Base-by-base conservation (phyloP, 2,113 vertebrate genomes). In the Cochlearius cochlearius region DNA sequence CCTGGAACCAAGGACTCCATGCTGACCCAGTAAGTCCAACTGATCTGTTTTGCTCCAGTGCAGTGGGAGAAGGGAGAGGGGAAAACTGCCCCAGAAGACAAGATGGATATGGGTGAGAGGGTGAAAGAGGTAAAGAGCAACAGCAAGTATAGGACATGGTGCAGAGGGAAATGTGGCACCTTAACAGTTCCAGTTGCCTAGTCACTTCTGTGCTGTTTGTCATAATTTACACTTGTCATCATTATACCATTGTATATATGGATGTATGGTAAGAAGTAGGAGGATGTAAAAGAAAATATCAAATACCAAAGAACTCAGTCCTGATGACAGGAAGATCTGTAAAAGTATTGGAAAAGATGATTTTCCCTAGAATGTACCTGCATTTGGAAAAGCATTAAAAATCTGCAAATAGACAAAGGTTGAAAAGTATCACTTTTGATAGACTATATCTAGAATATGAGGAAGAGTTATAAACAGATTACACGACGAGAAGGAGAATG, bases 121-220 rank as follows among this genome's bases (percentile, higher is more conserved):
- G 18, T 75, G 25, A 5, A 63, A 17, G 21, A 80, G 34, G 29
- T 15, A 64, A 94, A 47, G 30, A 38, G 12, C 8, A 77, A 50
- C 7, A 76, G 19, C 29, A 64, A 68, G 3, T 52, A 56, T 8
- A 43, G 11, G 17, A 50, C 11, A 12, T 18, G 10, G 10, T 76
- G 15, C 29, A 55, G 15, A 36, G 12, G 41, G 26, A 27, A 59
- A 20, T 41, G 16, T 53, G 30, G 26, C 21, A 45, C 25, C 5
- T 7, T 3, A 14, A 12, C 7, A 38, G 7, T 30, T 12, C 7
- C 6, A 3, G 17, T 26, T 74, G 23, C 30, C 1, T 1, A 23
- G 47, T 21, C 10, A 58, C 12, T 79, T 58, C 36, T 9, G 10
- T 49, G 11, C 1, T 5, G 29, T 36, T 5, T 38, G 14, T 53